Evolutionary conservation across 2,888 invertebrate genomes (phyloP), one percentile per base, ranked within the genome.

Genomic region (Drosophila cognata): DNA sequence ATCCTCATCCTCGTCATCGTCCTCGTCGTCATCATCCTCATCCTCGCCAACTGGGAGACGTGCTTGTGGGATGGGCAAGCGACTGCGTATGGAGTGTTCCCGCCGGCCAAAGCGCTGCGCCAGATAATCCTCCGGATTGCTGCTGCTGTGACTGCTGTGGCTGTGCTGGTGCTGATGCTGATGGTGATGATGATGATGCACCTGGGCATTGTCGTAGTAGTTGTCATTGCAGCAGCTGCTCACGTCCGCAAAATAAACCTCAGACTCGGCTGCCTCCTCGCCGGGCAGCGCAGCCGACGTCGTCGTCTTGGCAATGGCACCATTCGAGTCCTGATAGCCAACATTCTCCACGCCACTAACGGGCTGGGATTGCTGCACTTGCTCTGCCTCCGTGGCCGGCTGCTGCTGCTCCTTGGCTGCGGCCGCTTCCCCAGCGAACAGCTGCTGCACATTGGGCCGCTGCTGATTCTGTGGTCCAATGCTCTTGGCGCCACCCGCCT

Each of bases 171-270:
- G 84, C 18, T 79, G 88, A 29, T 64, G 85, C 73, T 90, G 89
- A 50, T 87, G 90, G 18, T 79, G 88, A 28, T 64, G 81, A 35
- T 84, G 83, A 35, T 67, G 84, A 13, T 59, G 79, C 3, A 71
- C 73, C 71, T 86, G 87, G 2, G 92, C 90, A 66, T 93, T 93
- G 61, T 93, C 93, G 57, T 93, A 93, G 73, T 92, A 93, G 68
- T 92, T 93, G 71, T 93, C 93, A 86, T 96, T 96, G 87, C 97
- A 97, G 87, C 97, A 97, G 69, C 96, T 97, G 33, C 97, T 97
- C 0, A 97, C 97, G 82, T 97, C 97, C 0, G 97, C 97, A 88
- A 97, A 97, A 91, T 97, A 97, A 0, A 97, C 95, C 91, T 97
- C 97, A 0, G 97, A 97, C 89, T 97, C 97, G 0, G 96, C 95